These are phyloP conservation scores for Nasonovia ribisnigri DNA, from an alignment of 2,888 invertebrate genomes.

Conservation along the genomic window DNA sequence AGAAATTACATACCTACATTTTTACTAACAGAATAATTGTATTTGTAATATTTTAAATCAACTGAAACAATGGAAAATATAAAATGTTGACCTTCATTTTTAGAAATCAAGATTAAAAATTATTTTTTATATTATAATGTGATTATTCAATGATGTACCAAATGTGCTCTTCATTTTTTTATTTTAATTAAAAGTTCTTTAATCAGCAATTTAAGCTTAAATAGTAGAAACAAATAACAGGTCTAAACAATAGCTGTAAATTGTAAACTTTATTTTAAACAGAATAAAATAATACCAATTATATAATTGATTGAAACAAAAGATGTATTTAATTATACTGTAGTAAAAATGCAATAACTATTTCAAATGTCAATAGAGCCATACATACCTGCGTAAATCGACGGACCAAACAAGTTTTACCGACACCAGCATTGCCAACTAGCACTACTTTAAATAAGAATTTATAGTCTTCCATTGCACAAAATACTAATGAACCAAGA, in stretches of 20 bases:
- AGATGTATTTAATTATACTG: neutral
- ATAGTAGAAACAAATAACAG: neutral
- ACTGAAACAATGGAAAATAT: neutral
- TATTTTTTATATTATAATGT: neutral
- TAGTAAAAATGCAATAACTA: neutral
- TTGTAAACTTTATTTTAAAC: neutral
- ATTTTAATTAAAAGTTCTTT: neutral
- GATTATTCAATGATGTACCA: no score
- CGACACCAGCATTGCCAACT: constrained; percentile 98
- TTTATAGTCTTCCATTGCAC: constrained; percentile 95
- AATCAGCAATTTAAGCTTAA: neutral
- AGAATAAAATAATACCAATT: neutral
- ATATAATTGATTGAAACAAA: neutral
- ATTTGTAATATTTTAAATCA: neutral
- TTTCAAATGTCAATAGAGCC: neutral
- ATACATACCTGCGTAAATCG: constrained; percentile 88
- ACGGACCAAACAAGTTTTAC: constrained; percentile 96
- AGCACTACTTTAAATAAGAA: constrained; percentile 99
- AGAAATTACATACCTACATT: neutral
- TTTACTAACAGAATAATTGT: neutral
- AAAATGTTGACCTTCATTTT: neutral
- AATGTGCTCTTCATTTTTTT: neutral
- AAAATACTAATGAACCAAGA: neutral
- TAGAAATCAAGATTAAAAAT: neutral
- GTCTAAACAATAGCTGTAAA: neutral